Evolutionary conservation across 2,888 invertebrate genomes (phyloP), one percentile per base, ranked within the genome.

Genomic region (Cryptocephalus primarius): DNA sequence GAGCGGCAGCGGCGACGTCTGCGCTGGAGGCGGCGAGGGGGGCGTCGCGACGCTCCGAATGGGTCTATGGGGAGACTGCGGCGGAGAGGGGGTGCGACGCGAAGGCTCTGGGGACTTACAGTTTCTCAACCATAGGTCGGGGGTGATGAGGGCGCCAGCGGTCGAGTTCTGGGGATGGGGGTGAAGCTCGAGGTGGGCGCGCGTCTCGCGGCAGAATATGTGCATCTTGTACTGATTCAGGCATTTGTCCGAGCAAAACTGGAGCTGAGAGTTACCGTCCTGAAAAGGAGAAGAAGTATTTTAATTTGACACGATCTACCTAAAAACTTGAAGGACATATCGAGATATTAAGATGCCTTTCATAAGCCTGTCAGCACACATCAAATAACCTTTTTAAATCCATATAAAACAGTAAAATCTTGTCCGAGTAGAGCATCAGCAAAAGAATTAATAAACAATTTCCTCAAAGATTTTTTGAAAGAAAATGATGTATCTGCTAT

Each of bases 201-300:
- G 86, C 6, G 93, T 91, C 72, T 93, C 93, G 43, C 87, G 82
- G 71, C 93, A 93, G 72, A 94, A 94, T 54, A 93, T 91, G 69
- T 92, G 90, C 92, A 94, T 93, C 74, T 94, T 93, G 76, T 93
- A 94, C 70, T 93, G 92, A 66, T 92, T 93, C 55, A 93, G 76
- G 64, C 93, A 94, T 75, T 91, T 91, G 69, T 92, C 90, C 41
- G 90, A 90, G 69, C 82, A 87, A 69, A 93, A 93, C 70, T 93
- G 92, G 40, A 93, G 75, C 63, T 91, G 91, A 14, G 88, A 85
- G 55, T 90, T 88, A 40, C 91, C 91, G 63, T 92, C 92, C 77
- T 90, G 80, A 33, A 66, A 54, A 47, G 33, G 22, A 22, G 22
- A 22, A 22, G 22, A 22, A 22, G 22, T 6, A 6, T 6, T 22